Conservation (phyloP, 2,113 vertebrate species). For the Crocuta crocuta region DNA sequence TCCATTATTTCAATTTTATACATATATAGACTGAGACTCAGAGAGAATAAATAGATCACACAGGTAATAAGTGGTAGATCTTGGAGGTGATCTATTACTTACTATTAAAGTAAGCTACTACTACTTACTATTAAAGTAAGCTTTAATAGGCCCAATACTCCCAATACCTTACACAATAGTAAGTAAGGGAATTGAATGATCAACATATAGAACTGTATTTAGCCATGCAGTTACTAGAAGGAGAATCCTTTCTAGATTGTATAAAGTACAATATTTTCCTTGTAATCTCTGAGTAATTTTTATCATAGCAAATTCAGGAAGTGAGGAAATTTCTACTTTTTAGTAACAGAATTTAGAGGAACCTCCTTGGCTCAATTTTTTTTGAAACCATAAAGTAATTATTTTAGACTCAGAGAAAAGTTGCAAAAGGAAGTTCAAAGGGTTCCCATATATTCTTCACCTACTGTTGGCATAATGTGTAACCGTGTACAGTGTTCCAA, state of each 20-base stretch:
- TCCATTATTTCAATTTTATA: not conserved
- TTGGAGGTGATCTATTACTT: not conserved
- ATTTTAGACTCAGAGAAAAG: conserved; percentile 7
- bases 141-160: no score
- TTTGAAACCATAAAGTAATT: not conserved
- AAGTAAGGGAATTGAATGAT: not conserved
- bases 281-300: not conserved
- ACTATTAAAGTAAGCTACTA: no score
- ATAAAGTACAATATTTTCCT: not conserved
- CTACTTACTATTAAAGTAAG: no score
- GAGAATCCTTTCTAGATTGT: not conserved
- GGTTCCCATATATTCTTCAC: not conserved
- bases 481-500: not conserved
- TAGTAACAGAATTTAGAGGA: not conserved
- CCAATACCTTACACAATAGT: not conserved
- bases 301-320: not conserved
- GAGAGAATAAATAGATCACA: not conserved
- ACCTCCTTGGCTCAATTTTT: not conserved
- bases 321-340: not conserved
- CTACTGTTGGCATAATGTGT: not conserved
- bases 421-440: not conserved
- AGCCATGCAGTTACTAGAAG: not conserved
- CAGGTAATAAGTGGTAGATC: not conserved
- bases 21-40: not conserved
- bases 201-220: not conserved